phyloP scores from a whole-genome alignment of 2,797 vertebrate species.

The Leptatherina wallacei region DNA sequence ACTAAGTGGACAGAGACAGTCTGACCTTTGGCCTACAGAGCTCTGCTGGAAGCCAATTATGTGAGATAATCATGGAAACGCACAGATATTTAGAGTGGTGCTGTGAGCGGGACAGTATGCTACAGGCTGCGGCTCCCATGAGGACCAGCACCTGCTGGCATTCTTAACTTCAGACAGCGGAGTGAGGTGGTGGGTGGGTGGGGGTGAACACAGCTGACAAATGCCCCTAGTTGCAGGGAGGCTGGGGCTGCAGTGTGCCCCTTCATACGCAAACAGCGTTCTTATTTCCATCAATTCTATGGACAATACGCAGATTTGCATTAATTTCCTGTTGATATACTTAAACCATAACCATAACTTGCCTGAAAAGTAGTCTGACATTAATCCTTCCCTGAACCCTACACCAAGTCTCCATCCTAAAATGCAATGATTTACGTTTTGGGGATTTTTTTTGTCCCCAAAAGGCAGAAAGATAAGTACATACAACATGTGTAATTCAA shows the following conservation, averaged over 20 bases:
- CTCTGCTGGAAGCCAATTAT: slow-evolving; percentile 68
- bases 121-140: slow-evolving; percentile 40
- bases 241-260: slow-evolving; percentile 35
- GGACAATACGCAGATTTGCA: background rate
- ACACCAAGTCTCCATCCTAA: slow-evolving; percentile 2
- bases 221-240: slow-evolving; percentile 61
- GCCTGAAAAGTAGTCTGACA: background rate
- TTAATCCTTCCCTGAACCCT: background rate
- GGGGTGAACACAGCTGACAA: slow-evolving; percentile 79
- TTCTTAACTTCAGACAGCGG: slow-evolving; percentile 73
- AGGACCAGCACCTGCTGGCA: slow-evolving; percentile 83
- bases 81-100: slow-evolving; percentile 31
- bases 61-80: slow-evolving; percentile 70
- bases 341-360: background rate
- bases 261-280: slow-evolving; percentile 30
- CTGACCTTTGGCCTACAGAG: slow-evolving; percentile 60
- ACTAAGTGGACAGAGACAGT: slow-evolving; percentile 62
- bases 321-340: background rate
- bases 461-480: background rate
- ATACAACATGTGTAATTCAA: slow-evolving; percentile 11
- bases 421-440: background rate
- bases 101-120: slow-evolving; percentile 43
- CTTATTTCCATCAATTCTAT: slow-evolving; percentile 8
- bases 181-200: slow-evolving; percentile 24
- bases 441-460: slow-evolving; percentile 2